Base-by-base conservation (phyloP, 2,888 invertebrate genomes). In the Unio delphinus region DNA sequence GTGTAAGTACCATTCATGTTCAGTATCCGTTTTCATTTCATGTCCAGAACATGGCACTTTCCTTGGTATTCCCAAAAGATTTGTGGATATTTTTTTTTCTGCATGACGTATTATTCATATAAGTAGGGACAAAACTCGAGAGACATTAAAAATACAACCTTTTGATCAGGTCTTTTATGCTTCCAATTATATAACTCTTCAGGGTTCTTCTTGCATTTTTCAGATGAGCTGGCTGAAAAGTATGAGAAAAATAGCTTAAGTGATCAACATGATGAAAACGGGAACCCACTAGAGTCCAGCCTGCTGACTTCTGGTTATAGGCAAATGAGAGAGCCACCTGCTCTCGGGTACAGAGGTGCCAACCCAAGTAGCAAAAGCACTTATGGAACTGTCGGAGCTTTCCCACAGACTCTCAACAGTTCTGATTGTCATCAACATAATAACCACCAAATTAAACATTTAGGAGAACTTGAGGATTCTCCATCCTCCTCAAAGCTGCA, bases 281-380 rank as follows among this genome's bases (percentile, higher is more conserved):
- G 86, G 65, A 86, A 86, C 72, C 85, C 85, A 20, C 72, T 78
- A 66, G 73, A 72, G 70, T 64, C 65, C 63, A 65, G 62, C 58
- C 45, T 62, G 23, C 63, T 75, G 69, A 72, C 63, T 28, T 60
- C 61, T 30, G 57, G 45, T 63, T 84, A 85, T 71, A 76, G 64
- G 74, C 82, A 80, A 72, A 82, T 86, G 85, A 81, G 84, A 80
- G 80, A 83, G 68, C 68, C 76, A 68, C 80, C 83, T 65, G 64
- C 71, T 55, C 68, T 64, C 68, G 70, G 66, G 60, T 34, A 34
- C 62, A 73, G 70, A 70, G 74, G 72, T 64, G 65, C 72, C 59
- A 73, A 68, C 55, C 67, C 66, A 55, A 15, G 45, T 20, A 55
- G 54, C 65, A 61, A 57, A 15, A 61, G 23, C 59, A 59, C 65